Conservation (phyloP, 2,888 invertebrate genomes). For the Thymelicus acteon region DNA sequence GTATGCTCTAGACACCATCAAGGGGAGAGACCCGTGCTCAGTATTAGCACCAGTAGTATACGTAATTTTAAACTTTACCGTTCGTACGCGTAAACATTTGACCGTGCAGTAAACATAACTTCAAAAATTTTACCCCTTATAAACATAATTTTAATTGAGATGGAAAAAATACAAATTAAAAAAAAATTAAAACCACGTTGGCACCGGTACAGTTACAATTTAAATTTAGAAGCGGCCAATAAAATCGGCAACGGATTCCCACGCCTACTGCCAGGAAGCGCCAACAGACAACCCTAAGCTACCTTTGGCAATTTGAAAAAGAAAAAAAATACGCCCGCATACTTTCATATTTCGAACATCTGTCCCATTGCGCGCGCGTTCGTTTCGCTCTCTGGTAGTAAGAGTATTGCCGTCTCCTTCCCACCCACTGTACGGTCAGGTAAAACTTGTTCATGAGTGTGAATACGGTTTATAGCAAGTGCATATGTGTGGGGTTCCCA, state of each 20-base stretch:
- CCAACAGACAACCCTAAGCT: conserved; percentile 48
- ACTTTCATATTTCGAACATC: conserved; percentile 73
- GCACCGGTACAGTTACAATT: conserved; percentile 6
- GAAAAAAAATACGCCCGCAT: conserved; percentile 69
- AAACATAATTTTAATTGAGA: neutral
- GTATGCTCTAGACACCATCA: no score
- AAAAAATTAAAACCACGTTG: conserved; percentile 2
- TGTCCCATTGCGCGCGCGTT: conserved; percentile 58
- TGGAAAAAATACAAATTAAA: neutral
- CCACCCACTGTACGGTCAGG: conserved; percentile 44
- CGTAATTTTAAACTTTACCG: no score
- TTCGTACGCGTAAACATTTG: no score
- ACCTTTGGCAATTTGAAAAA: conserved; percentile 52
- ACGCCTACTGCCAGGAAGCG: conserved; percentile 60
- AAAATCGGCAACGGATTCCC: conserved; percentile 50
- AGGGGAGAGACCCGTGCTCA: no score
- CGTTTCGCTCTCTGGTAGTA: conserved; percentile 37
- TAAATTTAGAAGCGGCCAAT: conserved; percentile 17
- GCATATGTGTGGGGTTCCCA: conserved; percentile 38
- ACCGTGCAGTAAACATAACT: no score
- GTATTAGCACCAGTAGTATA: no score
- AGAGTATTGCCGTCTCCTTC: conserved; percentile 47
- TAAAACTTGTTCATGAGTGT: conserved; percentile 49
- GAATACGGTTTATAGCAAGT: conserved; percentile 31
- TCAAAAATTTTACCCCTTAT: no score